Percentiles rank a stretch among this genome's conserved stretches.
Conservation (phyloP, 2,797 vertebrate species). For the Neosalanx taihuensis region DNA sequence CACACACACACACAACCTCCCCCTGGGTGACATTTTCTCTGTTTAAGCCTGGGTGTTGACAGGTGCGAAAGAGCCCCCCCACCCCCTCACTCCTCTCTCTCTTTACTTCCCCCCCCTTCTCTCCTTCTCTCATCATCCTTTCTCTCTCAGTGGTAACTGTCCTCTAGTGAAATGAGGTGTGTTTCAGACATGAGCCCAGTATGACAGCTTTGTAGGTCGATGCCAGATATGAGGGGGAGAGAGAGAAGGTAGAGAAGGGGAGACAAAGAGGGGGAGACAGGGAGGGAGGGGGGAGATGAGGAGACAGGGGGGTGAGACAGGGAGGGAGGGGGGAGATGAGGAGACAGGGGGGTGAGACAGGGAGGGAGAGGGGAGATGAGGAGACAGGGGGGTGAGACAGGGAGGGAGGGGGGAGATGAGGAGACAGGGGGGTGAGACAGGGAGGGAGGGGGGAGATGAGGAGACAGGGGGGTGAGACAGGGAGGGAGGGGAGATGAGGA, state of each 20-base stretch:
- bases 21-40: background rate
- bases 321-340: background rate
- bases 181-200: constrained; percentile 15
- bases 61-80: constrained; percentile 40
- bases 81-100: background rate
- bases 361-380: too few relatives aligned
- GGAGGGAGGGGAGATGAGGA: background rate
- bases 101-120: constrained; percentile 1
- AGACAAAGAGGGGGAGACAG: background rate
- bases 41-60: constrained; percentile 37
- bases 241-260: background rate
- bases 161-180: constrained; percentile 20
- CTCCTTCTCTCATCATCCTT: constrained; percentile 1
- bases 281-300: background rate
- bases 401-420: background rate
- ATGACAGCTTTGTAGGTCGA: constrained; percentile 29
- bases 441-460: too few relatives aligned
- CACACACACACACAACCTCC: constrained; percentile 4
- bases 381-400: background rate
- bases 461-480: background rate
- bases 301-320: background rate
- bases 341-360: too few relatives aligned
- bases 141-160: constrained; percentile 4
- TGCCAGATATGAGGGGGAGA: constrained; percentile 12
- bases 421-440: too few relatives aligned